Base-by-base conservation (phyloP, 2,888 invertebrate species). In the Agonopterix subpropinquella region DNA sequence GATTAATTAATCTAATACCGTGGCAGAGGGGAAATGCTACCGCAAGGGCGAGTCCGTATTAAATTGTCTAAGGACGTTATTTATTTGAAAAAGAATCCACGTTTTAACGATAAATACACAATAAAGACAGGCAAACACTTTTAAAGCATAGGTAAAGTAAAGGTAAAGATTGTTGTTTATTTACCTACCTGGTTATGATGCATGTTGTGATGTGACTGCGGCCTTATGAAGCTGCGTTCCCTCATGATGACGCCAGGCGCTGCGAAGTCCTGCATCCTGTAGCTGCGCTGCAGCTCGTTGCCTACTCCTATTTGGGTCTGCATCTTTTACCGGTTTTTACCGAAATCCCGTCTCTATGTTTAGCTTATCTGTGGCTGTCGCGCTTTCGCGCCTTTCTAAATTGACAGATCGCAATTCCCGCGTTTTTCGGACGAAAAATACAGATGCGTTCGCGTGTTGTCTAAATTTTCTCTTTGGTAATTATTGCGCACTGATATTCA, bases 191-290 rank as follows among this genome's bases (percentile, higher is more conserved):
- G 89, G 75, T 83, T 85, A 70, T 89, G 89, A 76, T 89, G 89
- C 77, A 88, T 81, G 56, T 85, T 90, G 70, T 91, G 89, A 69
- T 91, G 89, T 2, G 87, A 88, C 65, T 89, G 92, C 43, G 90
- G 89, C 53, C 92, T 90, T 48, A 93, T 89, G 76, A 93, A 93
- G 75, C 93, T 93, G 59, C 93, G 87, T 75, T 93, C 93, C 58
- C 93, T 80, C 73, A 91, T 91, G 67, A 92, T 90, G 59, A 92
- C 90, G 51, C 87, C 82, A 43, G 89, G 86, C 39, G 89, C 71
- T 47, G 89, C 83, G 66, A 91, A 91, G 66, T 91, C 90, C 67
- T 86, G 87, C 81, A 89, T 85, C 65, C 89, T 80, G 70, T 83
- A 89, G 68, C 89, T 89, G 58, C 89, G 72, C 70, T 88, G 89